Percentiles rank a stretch among this genome's conserved stretches.
These are phyloP conservation scores for Hydropsyche tenuis DNA, from an alignment of 1,140 invertebrate species.

Conservation along the genomic window DNA sequence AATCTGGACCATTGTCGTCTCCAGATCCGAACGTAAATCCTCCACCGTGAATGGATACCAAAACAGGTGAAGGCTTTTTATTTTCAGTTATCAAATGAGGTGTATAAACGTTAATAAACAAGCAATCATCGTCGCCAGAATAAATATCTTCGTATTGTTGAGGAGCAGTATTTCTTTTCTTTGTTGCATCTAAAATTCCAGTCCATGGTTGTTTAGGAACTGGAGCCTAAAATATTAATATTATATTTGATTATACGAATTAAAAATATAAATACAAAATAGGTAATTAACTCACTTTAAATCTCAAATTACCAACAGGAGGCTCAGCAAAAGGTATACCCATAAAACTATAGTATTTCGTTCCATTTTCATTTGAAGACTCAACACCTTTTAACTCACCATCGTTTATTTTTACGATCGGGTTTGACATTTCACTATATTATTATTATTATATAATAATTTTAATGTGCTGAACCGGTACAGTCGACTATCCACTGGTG, in stretches of 20 bases:
- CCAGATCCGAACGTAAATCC: conserved; percentile 64
- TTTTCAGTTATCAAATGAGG: conserved; percentile 56
- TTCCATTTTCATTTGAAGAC: conserved; percentile 50
- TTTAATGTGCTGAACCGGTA: neutral
- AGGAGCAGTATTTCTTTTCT: conserved; percentile 56
- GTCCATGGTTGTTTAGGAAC: conserved; percentile 57
- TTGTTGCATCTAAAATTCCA: conserved; percentile 57
- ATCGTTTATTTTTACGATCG: conserved; percentile 54
- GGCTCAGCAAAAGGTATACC: conserved; percentile 76
- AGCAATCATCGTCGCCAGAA: conserved; percentile 65
- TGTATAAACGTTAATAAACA: conserved; percentile 66
- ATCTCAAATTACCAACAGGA: conserved; percentile 69
- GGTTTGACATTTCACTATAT: conserved; percentile 52
- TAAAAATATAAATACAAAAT: neutral
- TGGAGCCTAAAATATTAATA: conserved; percentile 54
- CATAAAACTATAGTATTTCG: conserved; percentile 62
- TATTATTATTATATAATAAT: neutral
- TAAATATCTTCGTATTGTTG: conserved; percentile 52
- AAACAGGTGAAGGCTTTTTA: conserved; percentile 60
- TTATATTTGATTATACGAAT: neutral
- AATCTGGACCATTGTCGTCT: conserved; percentile 59
- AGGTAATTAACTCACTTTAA: conserved; percentile 60
- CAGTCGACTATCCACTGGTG: neutral
- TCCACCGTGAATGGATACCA: conserved; percentile 71
- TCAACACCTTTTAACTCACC: conserved; percentile 53